Base-by-base conservation (phyloP, 2,113 vertebrate species). In the Loxodonta africana region DNA sequence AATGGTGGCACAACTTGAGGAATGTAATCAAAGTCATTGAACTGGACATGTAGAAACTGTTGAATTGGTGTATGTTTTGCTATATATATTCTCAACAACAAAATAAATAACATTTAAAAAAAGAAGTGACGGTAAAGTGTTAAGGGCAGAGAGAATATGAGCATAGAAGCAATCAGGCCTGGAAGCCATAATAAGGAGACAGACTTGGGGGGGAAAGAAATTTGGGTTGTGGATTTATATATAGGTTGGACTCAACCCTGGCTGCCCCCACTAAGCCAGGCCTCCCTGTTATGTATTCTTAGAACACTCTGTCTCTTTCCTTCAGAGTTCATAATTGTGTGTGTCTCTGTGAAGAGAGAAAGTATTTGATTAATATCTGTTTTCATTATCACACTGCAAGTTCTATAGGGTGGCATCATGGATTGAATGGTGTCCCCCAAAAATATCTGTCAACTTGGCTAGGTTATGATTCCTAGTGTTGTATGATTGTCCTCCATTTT, bases 91-190 rank as follows among this genome's bases (percentile, higher is more conserved):
- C 18, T 41, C 71, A 41, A 37, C 71, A 73, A 41, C 15, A 37
- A 73, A 73, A 73, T 21, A 73, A 73, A 73, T 62, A 23, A 23
- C 4, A 23, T 62, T 53, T 53, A 17, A 71, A 71, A 71, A 71
- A 8, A 71, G 15, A 33, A 73, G 21, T 57, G 20, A 95, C 71
- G 18, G 92, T 14, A 87, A 86, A 44, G 76, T 8, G 15, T 76
- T 82, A 88, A 8, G 71, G 67, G n/a, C 1, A 83, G 73, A 85
- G 6, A 96, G 81, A 74, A 95, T 28, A 17, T 92, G 81, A 83
- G 91, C 71, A 63, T 69, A 46, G 17, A 89, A 2, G 2, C 10
- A 90, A 8, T 74, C 28, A 90, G 30, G 25, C 33, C 46, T 67
- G 11, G 23, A 78, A 46, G 62, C 77, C 53, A 46, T 44, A 90